phyloP scores from a whole-genome alignment of 2,888 invertebrate genomes.

The Boloria euphrosyne region DNA sequence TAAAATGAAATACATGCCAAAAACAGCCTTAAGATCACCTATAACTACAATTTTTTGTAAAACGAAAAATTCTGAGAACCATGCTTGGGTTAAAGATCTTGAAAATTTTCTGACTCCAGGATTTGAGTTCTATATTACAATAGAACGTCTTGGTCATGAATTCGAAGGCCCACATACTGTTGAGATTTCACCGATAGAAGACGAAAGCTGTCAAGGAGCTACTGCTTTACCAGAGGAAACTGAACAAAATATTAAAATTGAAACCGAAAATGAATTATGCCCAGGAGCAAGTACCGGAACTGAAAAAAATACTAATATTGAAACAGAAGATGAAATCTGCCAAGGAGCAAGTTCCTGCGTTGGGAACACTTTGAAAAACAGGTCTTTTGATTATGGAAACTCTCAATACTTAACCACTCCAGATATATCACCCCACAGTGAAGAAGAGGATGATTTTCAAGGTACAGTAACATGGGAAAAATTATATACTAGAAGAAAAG shows the following conservation, averaged over 20 bases:
- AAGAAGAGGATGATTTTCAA: slow-evolving; percentile 4
- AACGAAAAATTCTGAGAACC: slow-evolving; percentile 24
- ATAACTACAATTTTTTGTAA: slow-evolving; percentile 42
- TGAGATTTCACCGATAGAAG: slow-evolving; percentile 26
- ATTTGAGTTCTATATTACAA: slow-evolving; percentile 41
- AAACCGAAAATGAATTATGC: not conserved
- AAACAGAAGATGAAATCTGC: not conserved
- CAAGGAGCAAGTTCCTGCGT: not conserved
- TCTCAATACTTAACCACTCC: slow-evolving; percentile 11
- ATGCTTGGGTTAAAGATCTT: slow-evolving; percentile 34
- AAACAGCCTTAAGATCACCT: slow-evolving; percentile 35
- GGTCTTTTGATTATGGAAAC: not conserved
- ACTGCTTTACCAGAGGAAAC: slow-evolving; percentile 1
- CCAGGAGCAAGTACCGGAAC: not conserved
- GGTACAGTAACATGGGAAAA: slow-evolving; percentile 2
- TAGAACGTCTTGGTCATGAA: slow-evolving; percentile 37
- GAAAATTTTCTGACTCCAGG: slow-evolving; percentile 37
- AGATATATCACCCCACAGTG: slow-evolving; percentile 16
- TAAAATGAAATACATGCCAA: slow-evolving; percentile 43
- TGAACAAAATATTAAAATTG: not conserved
- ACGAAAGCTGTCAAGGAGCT: slow-evolving; percentile 8
- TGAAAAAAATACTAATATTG: slow-evolving; percentile 1
- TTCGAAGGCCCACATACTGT: slow-evolving; percentile 40
- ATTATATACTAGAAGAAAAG: not conserved
- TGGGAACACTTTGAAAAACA: not conserved